Base-by-base conservation (phyloP, 2,888 invertebrate species). In the Nezara viridula region DNA sequence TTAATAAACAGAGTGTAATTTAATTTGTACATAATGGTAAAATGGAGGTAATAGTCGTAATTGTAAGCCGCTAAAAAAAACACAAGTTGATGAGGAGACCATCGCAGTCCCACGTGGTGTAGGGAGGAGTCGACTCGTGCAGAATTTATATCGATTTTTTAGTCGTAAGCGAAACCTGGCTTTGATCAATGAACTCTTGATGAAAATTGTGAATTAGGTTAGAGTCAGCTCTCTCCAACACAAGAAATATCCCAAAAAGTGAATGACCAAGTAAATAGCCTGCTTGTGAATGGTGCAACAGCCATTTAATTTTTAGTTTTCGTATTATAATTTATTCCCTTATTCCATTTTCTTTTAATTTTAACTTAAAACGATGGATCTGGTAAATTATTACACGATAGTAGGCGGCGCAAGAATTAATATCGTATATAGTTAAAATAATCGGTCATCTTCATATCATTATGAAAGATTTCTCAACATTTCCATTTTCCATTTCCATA, bases 171-270 rank as follows among this genome's bases (percentile, higher is more conserved):
- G 60, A 60, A 60, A 60, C 10, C 27, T 27, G 27, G 7, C 60
- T 60, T 60, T 60, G 60, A 60, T 60, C 60, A 60, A 60, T 60
- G 60, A 60, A 60, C 60, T 60, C 60, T 60, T 27, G 27, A 60
- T 60, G 16, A 9, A 10, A 55, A n/a, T 60, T 27, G 12, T 27
- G 60, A 60, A 27, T 32, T 27, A 27, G 60, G 27, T 55, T 55
- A 55, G 7, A 10, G n/a, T 1, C 55, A n/a, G n/a, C 1, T 3
- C 55, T n/a, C 7, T 55, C 24, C 14, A 60, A 60, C 27, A 60
- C 27, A 27, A 55, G 7, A n/a, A 55, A 21, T n/a, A 24, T 55
- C 55, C 55, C 1, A n/a, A 2, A n/a, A 27, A 60, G 27, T 60
- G 60, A 60, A 60, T 60, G 60, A 60, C 55, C n/a, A 55, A 55